Base-by-base conservation (phyloP, 2,113 vertebrate species). In the Hoplias malabaricus region DNA sequence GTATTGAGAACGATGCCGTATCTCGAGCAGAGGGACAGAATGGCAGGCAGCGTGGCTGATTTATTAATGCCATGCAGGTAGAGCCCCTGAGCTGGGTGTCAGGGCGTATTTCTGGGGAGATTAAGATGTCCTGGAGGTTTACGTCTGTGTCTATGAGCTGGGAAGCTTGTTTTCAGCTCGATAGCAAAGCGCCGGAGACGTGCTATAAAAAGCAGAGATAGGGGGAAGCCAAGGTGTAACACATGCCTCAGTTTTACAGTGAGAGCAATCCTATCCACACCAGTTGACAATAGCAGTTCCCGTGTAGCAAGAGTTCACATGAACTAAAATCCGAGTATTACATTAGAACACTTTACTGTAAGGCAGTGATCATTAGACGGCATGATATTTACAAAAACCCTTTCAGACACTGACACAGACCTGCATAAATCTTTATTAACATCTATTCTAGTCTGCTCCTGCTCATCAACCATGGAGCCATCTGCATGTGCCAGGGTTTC, bases 81-180 rank as follows among this genome's bases (percentile, higher is more conserved):
- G 56, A 72, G 79, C 29, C 57, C 29, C 33, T 12, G 59, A 61
- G 69, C 75, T 71, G 50, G 19, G 4, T 83, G 77, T 84, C 83
- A 66, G 85, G 56, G 80, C 84, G 71, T 71, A 79, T 81, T 84
- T 81, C 86, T 86, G 87, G 82, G 73, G 79, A 89, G 89, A 91
- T 92, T 89, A 90, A 80, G 69, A 83, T 83, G 83, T 83, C 80
- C 59, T 72, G 12, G 63, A 73, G 80, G 84, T 88, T 78, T 84
- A 75, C 79, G 63, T 79, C 77, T 34, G 43, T 21, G 74, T 62
- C 73, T 36, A 61, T 3, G 36, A 77, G 54, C 69, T 19, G 3
- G 25, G 23, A 76, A 62, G 31, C 56, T 75, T 29, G 31, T 53
- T 80, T 59, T 42, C 14, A 16, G 59, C 8, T n/a, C 69, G 67